Evolutionary conservation across 64 coral and sea anemone species (phyloP).

Genomic region (Pocillopora verrucosa): DNA sequence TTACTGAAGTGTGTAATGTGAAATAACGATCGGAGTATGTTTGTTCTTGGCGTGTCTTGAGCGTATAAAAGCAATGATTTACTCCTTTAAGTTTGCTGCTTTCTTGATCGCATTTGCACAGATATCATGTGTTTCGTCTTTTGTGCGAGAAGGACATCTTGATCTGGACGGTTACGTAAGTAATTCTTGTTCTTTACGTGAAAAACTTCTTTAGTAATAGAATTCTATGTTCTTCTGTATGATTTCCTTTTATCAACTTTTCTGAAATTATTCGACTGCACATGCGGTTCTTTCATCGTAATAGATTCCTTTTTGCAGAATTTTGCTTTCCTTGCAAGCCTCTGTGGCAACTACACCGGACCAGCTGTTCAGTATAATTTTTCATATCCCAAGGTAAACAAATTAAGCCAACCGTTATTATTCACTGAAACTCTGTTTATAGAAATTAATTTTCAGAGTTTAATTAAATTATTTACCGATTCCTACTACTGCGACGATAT

Average conservation of each 20-base stretch:
- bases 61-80: not conserved
- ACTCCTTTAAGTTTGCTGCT: not conserved
- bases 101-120: not conserved
- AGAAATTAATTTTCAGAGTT: too few relatives aligned
- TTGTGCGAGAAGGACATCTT: not conserved
- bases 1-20: constrained; percentile 3
- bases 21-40: not conserved
- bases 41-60: not conserved
- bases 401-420: not conserved
- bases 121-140: not conserved
- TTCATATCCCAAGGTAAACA: constrained; percentile 31
- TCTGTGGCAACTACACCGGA: constrained; percentile 36
- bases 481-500: too few relatives aligned
- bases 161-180: constrained; percentile 17
- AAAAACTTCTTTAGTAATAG: not conserved
- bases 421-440: not conserved
- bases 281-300: too few relatives aligned
- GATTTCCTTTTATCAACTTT: too few relatives aligned
- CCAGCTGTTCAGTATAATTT: constrained; percentile 18
- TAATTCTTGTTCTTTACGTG: not conserved
- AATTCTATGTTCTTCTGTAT: too few relatives aligned
- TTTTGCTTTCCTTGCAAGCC: constrained; percentile 35
- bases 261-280: too few relatives aligned
- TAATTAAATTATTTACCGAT: too few relatives aligned
- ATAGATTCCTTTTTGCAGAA: constrained; percentile 11